Conservation (phyloP, 2,888 invertebrate genomes). For the Tetranychus truncatus region DNA sequence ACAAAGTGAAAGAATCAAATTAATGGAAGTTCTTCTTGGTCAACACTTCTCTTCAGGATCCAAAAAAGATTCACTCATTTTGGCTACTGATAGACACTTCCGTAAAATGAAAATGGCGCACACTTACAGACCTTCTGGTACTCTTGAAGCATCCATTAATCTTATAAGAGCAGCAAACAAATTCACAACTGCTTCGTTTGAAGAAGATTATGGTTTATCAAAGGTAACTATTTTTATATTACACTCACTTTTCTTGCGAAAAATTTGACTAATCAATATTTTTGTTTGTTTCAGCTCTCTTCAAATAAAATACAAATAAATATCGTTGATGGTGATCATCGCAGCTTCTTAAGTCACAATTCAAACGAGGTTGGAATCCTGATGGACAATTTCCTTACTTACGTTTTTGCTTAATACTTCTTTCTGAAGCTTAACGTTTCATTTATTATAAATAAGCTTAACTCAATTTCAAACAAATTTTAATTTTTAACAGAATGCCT, state of each 20-base stretch:
- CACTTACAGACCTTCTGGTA: not conserved
- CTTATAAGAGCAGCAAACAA: not conserved
- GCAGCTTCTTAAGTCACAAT: not conserved
- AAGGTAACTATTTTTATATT: not conserved
- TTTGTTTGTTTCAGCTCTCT: not conserved
- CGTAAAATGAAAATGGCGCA: not conserved
- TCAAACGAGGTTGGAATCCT: not conserved
- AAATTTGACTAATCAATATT: not conserved
- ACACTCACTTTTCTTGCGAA: not conserved
- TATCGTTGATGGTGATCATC: conserved; percentile 8
- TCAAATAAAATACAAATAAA: not conserved
- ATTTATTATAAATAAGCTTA: too few relatives aligned
- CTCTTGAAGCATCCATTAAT: not conserved
- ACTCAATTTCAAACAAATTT: too few relatives aligned
- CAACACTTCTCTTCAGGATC: not conserved
- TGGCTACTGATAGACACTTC: conserved; percentile 8
- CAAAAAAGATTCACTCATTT: not conserved
- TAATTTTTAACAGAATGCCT: not conserved
- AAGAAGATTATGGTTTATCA: conserved; percentile 8
- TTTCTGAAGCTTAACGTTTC: too few relatives aligned
- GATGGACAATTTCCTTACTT: not conserved
- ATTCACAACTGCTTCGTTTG: not conserved
- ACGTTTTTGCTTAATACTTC: not conserved
- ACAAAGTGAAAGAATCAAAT: not conserved
- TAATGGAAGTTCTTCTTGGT: not conserved